Percentiles rank a stretch among this genome's conserved stretches.
Conservation (phyloP, 1,140 invertebrate species). For the Drosophila melanogaster region Release_6_plus_ISO1_MT NT_033777.3:27908001-27908500, state of each 20-base stretch:
- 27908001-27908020: conserved; percentile 75
- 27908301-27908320: conserved; percentile 55
- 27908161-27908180: conserved; percentile 37
- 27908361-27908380: neutral
- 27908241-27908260: conserved; percentile 30
- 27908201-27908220: conserved; percentile 10
- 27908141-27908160: conserved; percentile 57
- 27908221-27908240: conserved; percentile 45
- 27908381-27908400: conserved; percentile 73
- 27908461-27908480: conserved; percentile 45
- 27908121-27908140: conserved; percentile 84
- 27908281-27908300: conserved; percentile 80
- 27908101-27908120: conserved; percentile 83
- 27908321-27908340: conserved; percentile 15
- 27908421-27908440: conserved; percentile 69
- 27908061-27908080: conserved; percentile 67
- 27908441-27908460: conserved; percentile 63
- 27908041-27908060: conserved; percentile 69
- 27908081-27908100: conserved; percentile 84
- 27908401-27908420: conserved; percentile 53
- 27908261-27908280: conserved; percentile 59
- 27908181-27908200: conserved; percentile 16
- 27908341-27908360: conserved; percentile 2
- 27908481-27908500: conserved; percentile 62
- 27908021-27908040: conserved; percentile 24